phyloP scores from a whole-genome alignment of 2,113 vertebrate species.

The Herpetotheres cachinnans region DNA sequence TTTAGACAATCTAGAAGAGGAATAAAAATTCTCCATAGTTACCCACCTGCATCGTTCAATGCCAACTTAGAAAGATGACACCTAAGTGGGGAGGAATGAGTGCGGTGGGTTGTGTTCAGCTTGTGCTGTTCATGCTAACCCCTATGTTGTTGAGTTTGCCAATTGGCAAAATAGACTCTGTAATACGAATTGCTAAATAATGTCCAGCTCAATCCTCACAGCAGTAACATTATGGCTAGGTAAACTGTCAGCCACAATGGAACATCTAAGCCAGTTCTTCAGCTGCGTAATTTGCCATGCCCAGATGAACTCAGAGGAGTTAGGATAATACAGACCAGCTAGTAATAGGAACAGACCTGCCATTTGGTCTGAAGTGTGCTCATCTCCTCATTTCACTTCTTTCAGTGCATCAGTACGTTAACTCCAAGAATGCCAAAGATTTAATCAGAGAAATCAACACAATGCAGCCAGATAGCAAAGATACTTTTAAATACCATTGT shows the following conservation, averaged over 20 bases:
- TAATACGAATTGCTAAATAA: neutral
- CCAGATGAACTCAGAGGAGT: neutral
- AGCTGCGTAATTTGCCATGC: neutral
- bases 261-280: neutral
- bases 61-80: neutral
- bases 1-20: neutral
- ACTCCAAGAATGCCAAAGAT: conserved; percentile 66
- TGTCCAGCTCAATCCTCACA: neutral
- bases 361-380: neutral
- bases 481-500: conserved; percentile 71
- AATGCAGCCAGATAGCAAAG: conserved; percentile 21
- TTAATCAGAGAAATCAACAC: neutral
- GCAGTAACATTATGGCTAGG: neutral
- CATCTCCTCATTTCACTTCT: neutral
- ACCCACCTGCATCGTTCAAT: neutral
- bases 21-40: neutral
- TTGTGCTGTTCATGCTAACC: neutral
- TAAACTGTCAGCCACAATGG: neutral
- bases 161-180: accelerated
- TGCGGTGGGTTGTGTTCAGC: neutral
- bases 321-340: neutral
- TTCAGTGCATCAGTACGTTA: conserved; percentile 25
- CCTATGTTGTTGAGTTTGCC: neutral
- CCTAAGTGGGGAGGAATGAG: neutral
- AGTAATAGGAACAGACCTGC: neutral